These are phyloP conservation scores for Halcyon malimbica DNA, from an alignment of 2,113 vertebrate genomes.

Conservation along the genomic window DNA sequence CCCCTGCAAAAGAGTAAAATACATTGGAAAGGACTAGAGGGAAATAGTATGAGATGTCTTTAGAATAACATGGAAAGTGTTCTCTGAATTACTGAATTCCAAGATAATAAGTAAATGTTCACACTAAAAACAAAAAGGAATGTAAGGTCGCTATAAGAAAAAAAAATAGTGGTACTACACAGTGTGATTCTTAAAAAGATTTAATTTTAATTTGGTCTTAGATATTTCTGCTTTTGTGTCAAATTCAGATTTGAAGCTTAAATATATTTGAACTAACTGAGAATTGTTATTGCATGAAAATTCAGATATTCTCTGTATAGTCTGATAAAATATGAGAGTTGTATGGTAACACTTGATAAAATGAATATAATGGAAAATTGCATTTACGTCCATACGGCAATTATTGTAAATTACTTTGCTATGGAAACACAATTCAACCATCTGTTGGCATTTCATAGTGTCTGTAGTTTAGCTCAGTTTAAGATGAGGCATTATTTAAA, in stretches of 20 bases:
- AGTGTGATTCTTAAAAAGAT: background rate
- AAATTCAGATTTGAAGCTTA: conserved; percentile 58
- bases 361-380: conserved; percentile 80
- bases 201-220: background rate
- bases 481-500: conserved; percentile 74
- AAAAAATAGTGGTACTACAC: background rate
- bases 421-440: conserved; percentile 84
- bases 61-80: background rate
- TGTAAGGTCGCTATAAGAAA: background rate
- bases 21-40: background rate
- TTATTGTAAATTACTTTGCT: conserved; percentile 86
- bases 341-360: conserved; percentile 80
- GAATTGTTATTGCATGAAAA: conserved; percentile 57
- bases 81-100: conserved; percentile 12
- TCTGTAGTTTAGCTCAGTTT: conserved; percentile 72
- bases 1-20: background rate
- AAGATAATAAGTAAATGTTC: conserved; percentile 21
- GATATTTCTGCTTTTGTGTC: conserved; percentile 31
- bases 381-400: conserved; percentile 79
- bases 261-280: conserved; percentile 42
- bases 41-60: background rate
- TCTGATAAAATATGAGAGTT: conserved; percentile 73
- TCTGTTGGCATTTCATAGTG: conserved; percentile 80
- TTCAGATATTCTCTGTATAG: conserved; percentile 63
- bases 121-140: background rate